Evolutionary conservation across 2,888 invertebrate genomes (phyloP).

Genomic region (Salpingus planirostris): DNA sequence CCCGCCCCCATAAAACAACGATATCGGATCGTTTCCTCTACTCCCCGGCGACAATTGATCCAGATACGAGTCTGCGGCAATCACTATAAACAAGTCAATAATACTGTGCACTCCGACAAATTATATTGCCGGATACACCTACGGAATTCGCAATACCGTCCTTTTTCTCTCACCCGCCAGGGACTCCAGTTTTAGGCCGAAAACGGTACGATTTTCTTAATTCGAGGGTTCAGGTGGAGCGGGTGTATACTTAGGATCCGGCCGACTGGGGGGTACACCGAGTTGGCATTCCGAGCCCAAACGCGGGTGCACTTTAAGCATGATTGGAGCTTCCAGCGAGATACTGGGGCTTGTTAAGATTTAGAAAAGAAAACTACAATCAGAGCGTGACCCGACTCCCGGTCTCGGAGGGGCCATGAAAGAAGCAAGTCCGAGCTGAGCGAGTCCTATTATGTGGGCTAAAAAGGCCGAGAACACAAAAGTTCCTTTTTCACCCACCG

Average conservation of each 20-base stretch:
- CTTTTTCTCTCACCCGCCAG: no score
- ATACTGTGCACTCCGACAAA: conserved; percentile 19
- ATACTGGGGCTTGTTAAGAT: conserved; percentile 31
- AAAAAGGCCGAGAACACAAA: background rate
- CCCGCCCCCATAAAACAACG: no score
- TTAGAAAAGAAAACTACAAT: conserved; percentile 32
- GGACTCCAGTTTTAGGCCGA: no score
- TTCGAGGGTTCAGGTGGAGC: no score
- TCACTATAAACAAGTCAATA: conserved; percentile 21
- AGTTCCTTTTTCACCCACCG: no score
- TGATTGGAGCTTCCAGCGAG: conserved; percentile 28
- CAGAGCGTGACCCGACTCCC: conserved; percentile 31
- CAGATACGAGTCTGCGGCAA: conserved; percentile 15
- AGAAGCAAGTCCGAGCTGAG: conserved; percentile 4
- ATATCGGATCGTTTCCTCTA: no score
- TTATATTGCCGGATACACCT: conserved; percentile 16
- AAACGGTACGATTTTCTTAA: no score
- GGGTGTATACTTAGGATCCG: no score
- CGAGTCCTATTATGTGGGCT: conserved; percentile 4
- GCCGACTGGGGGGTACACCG: no score
- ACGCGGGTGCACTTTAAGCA: conserved; percentile 17
- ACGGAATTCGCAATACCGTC: no score
- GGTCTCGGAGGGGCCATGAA: conserved; percentile 18
- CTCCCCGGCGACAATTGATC: conserved; percentile 12
- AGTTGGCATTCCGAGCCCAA: background rate